Percentiles rank a stretch among this genome's conserved stretches.
Evolutionary conservation across 2,113 vertebrate species (phyloP).

Genomic region (Pelvicachromis taeniatus): DNA sequence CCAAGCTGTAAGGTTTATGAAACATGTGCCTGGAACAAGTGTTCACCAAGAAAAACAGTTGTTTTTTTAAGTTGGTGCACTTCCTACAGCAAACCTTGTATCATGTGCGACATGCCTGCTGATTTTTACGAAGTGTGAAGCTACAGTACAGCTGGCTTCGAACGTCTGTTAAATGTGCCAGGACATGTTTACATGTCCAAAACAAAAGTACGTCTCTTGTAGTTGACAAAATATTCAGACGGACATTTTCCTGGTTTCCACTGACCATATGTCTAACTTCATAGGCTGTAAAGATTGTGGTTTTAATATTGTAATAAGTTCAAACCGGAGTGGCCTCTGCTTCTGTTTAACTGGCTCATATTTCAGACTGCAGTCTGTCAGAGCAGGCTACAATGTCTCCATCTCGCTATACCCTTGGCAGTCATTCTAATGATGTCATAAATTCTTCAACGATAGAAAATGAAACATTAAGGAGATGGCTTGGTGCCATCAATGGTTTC

Average conservation of each 20-base stretch:
- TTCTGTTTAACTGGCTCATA: neutral
- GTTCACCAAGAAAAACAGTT: neutral
- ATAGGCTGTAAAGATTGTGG: neutral
- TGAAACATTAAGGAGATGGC: neutral
- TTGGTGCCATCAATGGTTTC: neutral
- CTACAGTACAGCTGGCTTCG: rapidly evolving
- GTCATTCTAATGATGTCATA: neutral
- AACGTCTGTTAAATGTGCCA: neutral
- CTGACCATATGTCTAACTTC: neutral
- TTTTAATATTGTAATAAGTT: neutral
- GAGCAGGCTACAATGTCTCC: neutral
- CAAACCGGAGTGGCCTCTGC: neutral
- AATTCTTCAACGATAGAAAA: neutral
- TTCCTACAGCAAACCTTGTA: neutral
- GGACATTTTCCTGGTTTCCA: neutral
- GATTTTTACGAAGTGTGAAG: neutral
- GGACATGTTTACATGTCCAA: neutral
- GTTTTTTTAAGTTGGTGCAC: neutral
- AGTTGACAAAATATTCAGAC: neutral
- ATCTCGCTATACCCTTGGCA: neutral
- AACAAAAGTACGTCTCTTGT: neutral
- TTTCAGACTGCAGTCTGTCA: neutral
- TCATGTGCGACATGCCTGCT: neutral
- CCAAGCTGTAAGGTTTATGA: too few relatives aligned
- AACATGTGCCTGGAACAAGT: neutral